Evolutionary conservation across 2,888 invertebrate genomes (phyloP).

Genomic region (Oligia latruncula): DNA sequence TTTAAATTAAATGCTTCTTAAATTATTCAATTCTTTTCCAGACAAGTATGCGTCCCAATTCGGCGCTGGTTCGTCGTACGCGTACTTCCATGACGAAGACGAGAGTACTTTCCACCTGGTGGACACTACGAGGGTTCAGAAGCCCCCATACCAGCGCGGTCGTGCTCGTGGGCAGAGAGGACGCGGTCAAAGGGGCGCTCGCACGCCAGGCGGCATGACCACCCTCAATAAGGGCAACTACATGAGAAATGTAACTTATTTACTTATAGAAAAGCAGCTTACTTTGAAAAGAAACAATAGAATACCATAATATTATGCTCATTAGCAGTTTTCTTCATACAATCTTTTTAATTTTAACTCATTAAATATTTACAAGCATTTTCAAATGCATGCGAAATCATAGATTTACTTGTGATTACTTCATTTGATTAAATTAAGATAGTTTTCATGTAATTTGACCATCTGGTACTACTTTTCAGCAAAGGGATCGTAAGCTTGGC

Average conservation of each 20-base stretch:
- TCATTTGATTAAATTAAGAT: neutral
- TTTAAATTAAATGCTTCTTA: neutral
- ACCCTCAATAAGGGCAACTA: constrained; percentile 93
- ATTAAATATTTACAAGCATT: neutral
- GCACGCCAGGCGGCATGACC: constrained; percentile 94
- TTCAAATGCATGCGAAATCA: neutral
- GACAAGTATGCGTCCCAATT: constrained; percentile 98
- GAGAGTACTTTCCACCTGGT: constrained; percentile 99
- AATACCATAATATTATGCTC: neutral
- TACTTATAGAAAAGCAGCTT: neutral
- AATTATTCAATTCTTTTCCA: constrained; percentile 72
- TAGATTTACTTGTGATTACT: neutral
- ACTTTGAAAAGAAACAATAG: neutral
- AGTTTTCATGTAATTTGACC: neutral
- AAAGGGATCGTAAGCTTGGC: constrained; percentile 94
- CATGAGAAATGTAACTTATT: constrained; percentile 55
- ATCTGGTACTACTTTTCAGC: constrained; percentile 84
- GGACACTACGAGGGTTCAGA: constrained; percentile 97
- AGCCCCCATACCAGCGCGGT: constrained; percentile 97
- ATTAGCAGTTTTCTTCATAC: neutral
- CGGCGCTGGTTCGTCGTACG: constrained; percentile 98
- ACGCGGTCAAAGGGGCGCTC: constrained; percentile 92
- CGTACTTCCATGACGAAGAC: constrained; percentile 99
- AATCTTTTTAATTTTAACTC: neutral
- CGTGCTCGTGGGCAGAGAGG: constrained; percentile 95